Base-by-base conservation (phyloP, 2,888 invertebrate genomes). In the Aradus depressus region DNA sequence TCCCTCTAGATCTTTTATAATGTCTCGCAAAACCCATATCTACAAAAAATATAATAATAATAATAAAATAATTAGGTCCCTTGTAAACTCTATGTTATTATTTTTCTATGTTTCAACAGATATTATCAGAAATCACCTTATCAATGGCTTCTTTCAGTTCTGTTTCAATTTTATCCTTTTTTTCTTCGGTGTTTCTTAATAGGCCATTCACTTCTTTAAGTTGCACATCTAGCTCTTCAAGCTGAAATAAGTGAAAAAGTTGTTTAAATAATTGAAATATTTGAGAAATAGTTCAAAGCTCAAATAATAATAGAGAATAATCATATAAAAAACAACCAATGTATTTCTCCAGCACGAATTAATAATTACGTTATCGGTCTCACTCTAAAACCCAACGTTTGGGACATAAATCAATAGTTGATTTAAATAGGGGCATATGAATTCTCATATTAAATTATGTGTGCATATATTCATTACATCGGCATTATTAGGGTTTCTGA, bases 151-250 rank as follows among this genome's bases (percentile, higher is more conserved):
- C 79, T 65, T 83, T 79, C 2, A 85, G 67, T 58, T 88, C 86
- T 1, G 73, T 70, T 65, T 89, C 84, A 0, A 80, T 68, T 47
- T 79, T 74, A 2, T 76, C 74, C 59, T 78, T 79, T 55, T 77
- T 76, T 0, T 72, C 66, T 60, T 80, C 78, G 1, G 78, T 67
- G 6, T 79, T 80, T 1, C 69, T 65, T 55, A 84, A 74, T 44
- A 76, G 69, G 57, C 75, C 71, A 41, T 75, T 75, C 68, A 81
- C 75, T 54, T 85, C 82, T 25, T 79, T 76, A 41, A 85, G 71
- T 67, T 90, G 85, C 2, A 75, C 70, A 68, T 86, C 87, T 58
- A 89, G 68, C 48, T 81, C 80, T 64, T 87, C 86, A 45, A 86
- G 81, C 90, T 89, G 37, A 28, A 50, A 34, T 23, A 28, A 21